Percentiles rank a stretch among this genome's conserved stretches.
Conservation (phyloP, 2,888 invertebrate species). For the Plebejus argus region DNA sequence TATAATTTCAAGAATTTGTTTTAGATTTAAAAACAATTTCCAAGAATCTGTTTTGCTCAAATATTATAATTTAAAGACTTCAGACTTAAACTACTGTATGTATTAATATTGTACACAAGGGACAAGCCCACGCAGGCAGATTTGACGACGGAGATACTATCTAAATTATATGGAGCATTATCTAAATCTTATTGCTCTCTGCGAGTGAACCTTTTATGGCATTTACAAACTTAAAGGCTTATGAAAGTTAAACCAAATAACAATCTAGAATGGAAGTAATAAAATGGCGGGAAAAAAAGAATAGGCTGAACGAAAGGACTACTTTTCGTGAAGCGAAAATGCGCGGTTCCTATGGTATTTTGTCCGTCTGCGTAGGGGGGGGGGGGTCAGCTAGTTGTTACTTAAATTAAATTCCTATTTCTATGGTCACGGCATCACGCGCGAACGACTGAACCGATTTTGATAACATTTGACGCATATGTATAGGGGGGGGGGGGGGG, state of each 20-base stretch:
- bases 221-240: background rate
- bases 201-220: background rate
- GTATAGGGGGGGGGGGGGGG: too few relatives aligned
- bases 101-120: background rate
- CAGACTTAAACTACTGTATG: background rate
- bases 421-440: too few relatives aligned
- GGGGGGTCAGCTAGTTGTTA: too few relatives aligned
- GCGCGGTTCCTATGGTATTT: background rate
- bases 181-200: background rate
- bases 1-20: too few relatives aligned
- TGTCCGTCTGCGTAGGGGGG: too few relatives aligned
- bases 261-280: background rate
- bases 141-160: slow-evolving; percentile 1
- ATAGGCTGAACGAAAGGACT: background rate
- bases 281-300: background rate
- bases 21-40: too few relatives aligned
- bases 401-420: too few relatives aligned
- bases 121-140: background rate
- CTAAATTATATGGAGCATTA: background rate
- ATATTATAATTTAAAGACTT: background rate
- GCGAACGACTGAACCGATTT: too few relatives aligned
- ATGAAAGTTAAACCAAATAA: background rate
- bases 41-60: too few relatives aligned
- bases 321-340: background rate
- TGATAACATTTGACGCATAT: too few relatives aligned